These are phyloP conservation scores for Netelia inedita DNA, from an alignment of 2,888 invertebrate species.

Conservation along the genomic window DNA sequence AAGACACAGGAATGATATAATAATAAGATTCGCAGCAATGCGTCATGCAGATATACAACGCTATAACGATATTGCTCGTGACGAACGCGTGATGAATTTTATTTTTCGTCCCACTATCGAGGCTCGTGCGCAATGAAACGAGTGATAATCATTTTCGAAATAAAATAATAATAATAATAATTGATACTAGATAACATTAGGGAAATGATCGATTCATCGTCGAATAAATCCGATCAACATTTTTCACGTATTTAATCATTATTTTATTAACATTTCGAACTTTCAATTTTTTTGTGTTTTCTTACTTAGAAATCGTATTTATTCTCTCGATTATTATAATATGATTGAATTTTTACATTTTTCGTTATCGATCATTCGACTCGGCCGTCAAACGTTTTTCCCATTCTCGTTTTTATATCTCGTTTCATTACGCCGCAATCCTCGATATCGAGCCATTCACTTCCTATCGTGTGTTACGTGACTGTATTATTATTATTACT, in stretches of 20 bases:
- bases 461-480: conserved; percentile 1
- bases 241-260: no score
- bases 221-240: conserved; percentile 11
- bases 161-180: not conserved
- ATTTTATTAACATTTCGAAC: not conserved
- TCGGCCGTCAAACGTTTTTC: conserved; percentile 6
- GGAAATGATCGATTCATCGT: conserved; percentile 27
- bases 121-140: conserved; percentile 29
- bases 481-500: conserved; percentile 30
- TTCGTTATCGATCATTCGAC: conserved; percentile 41
- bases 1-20: conserved; percentile 69
- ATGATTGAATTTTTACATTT: conserved; percentile 39
- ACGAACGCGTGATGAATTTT: conserved; percentile 72
- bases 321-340: conserved; percentile 8
- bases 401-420: not conserved
- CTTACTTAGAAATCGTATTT: not conserved
- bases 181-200: no score
- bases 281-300: conserved; percentile 12
- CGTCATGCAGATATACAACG: conserved; percentile 73
- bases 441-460: conserved; percentile 24
- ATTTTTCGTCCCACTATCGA: conserved; percentile 51
- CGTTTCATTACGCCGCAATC: conserved; percentile 58
- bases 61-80: conserved; percentile 76
- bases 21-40: conserved; percentile 73
- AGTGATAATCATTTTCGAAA: conserved; percentile 27